Percentiles rank a stretch among this genome's conserved stretches.
Conservation (phyloP, 2,797 vertebrate genomes). For the Leptodactylus fallax region DNA sequence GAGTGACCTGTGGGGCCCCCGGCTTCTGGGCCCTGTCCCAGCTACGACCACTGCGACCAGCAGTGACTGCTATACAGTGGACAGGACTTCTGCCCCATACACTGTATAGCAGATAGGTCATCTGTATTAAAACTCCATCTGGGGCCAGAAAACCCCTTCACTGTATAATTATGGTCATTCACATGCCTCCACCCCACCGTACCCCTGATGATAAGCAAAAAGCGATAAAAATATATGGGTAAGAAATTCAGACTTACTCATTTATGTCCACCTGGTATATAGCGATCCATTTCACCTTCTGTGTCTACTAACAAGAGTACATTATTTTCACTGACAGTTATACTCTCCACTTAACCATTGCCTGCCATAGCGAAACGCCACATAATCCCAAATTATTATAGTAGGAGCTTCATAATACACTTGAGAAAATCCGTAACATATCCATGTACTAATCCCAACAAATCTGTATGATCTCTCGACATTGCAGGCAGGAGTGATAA, state of each 20-base stretch:
- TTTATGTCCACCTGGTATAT: neutral
- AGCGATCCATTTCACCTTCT: constrained; percentile 10
- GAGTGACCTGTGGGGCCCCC: too few species aligned
- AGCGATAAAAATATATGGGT: too few species aligned
- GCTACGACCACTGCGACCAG: too few species aligned
- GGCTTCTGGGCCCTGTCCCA: too few species aligned
- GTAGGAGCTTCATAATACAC: neutral
- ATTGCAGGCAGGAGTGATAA: neutral
- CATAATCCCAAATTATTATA: neutral
- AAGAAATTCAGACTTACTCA: neutral
- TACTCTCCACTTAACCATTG: neutral
- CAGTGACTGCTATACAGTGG: too few species aligned
- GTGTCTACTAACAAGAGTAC: neutral
- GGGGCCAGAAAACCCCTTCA: too few species aligned
- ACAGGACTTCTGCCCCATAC: too few species aligned
- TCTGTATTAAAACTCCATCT: too few species aligned
- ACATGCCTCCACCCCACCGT: neutral
- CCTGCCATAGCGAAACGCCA: neutral
- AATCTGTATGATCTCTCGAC: neutral
- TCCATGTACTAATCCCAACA: neutral
- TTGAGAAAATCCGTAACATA: constrained; percentile 14
- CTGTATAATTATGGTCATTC: too few species aligned
- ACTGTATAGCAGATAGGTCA: too few species aligned
- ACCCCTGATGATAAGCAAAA: too few species aligned
- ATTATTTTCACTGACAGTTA: neutral